These are phyloP conservation scores for Phylloscopus trochiloides DNA, from an alignment of 2,113 vertebrate species.

Conservation along the genomic window DNA sequence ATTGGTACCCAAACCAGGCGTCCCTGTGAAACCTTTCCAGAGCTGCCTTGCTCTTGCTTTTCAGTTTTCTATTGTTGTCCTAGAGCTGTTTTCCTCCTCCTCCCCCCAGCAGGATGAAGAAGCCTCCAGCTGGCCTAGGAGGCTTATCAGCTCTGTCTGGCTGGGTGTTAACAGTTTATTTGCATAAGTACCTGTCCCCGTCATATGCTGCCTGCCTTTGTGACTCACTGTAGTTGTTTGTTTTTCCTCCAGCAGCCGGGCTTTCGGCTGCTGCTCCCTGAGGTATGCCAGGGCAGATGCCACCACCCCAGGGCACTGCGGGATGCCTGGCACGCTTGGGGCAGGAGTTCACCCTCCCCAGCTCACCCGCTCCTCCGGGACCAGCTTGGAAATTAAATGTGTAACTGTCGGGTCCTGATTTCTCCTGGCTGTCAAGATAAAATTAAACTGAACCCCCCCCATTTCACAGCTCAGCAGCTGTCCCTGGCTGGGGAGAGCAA, in stretches of 20 bases:
- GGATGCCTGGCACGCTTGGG: not conserved
- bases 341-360: not conserved
- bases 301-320: not conserved
- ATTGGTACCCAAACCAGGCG: not conserved
- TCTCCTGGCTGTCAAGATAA: not conserved
- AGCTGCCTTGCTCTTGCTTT: not conserved
- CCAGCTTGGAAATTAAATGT: not conserved
- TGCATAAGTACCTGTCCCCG: constrained; percentile 65
- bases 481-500: not conserved
- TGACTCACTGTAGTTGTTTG: constrained; percentile 46
- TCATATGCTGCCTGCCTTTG: constrained; percentile 42
- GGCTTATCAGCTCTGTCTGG: constrained; percentile 68
- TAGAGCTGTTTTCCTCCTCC: not conserved
- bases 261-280: not conserved
- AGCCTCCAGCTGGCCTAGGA: constrained; percentile 60
- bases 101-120: constrained; percentile 32
- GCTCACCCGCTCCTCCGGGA: not conserved
- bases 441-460: not conserved
- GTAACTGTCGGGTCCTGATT: not conserved
- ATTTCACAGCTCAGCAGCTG: not conserved
- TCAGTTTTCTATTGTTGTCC: not conserved
- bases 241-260: not conserved
- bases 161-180: constrained; percentile 59
- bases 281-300: constrained; percentile 24
- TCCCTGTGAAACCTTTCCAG: not conserved